Conservation (phyloP, 2,888 invertebrate genomes). For the Microdon myrmicae region DNA sequence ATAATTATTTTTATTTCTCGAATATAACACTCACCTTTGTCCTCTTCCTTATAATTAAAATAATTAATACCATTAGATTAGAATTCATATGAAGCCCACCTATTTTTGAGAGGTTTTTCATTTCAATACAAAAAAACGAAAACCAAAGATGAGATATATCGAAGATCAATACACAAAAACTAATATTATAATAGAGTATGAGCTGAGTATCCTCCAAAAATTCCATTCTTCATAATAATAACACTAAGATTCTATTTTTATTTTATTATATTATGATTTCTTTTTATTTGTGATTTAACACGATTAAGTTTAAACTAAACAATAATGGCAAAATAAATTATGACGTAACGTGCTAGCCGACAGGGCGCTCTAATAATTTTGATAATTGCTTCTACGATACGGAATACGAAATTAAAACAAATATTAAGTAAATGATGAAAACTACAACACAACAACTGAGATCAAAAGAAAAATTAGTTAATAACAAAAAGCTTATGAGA, state of each 20-base stretch:
- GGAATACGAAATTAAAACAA: not conserved
- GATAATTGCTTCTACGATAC: too few relatives aligned
- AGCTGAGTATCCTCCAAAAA: too few relatives aligned
- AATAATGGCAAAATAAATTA: slow-evolving; percentile 13
- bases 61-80: slow-evolving; percentile 29
- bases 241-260: too few relatives aligned
- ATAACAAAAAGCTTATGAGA: too few relatives aligned
- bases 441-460: too few relatives aligned
- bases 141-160: too few relatives aligned
- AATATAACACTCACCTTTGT: too few relatives aligned
- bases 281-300: slow-evolving; percentile 17
- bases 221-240: too few relatives aligned
- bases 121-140: slow-evolving; percentile 5
- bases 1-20: slow-evolving; percentile 12
- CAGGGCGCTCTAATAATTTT: slow-evolving; percentile 6
- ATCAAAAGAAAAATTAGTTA: too few relatives aligned
- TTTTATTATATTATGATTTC: too few relatives aligned
- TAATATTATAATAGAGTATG: slow-evolving; percentile 16
- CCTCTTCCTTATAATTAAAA: too few relatives aligned
- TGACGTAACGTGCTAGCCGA: slow-evolving; percentile 16
- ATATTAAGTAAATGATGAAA: too few relatives aligned
- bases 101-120: slow-evolving; percentile 43
- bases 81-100: slow-evolving; percentile 43
- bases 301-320: slow-evolving; percentile 13
- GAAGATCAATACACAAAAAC: slow-evolving; percentile 2